Percentiles rank a stretch among this genome's conserved stretches.
Conservation (phyloP, 2,888 invertebrate genomes). For the Camponotus fellah region DNA sequence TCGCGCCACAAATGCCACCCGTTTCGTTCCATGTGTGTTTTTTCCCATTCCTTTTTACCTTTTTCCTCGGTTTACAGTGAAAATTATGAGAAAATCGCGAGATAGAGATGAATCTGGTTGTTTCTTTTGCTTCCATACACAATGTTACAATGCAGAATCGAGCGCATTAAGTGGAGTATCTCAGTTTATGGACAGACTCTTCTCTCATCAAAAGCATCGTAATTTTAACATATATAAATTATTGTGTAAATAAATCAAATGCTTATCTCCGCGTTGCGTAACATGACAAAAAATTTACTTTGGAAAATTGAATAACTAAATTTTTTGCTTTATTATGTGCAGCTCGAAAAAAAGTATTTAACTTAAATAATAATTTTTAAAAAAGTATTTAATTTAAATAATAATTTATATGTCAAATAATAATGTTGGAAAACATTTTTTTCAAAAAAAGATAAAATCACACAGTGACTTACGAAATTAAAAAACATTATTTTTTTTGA, state of each 20-base stretch:
- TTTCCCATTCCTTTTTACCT: not conserved
- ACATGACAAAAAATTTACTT: not conserved
- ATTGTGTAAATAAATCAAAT: slow-evolving; percentile 9
- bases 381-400: not conserved
- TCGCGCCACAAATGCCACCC: not conserved
- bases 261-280: not conserved
- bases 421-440: not conserved
- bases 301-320: not conserved
- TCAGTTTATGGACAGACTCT: not conserved
- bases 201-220: not conserved
- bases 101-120: slow-evolving; percentile 16
- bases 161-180: not conserved
- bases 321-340: not conserved
- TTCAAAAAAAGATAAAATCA: not conserved
- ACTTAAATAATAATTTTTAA: not conserved
- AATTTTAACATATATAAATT: not conserved
- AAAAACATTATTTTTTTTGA: not conserved
- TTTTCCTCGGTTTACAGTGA: slow-evolving; percentile 15
- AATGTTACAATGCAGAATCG: not conserved
- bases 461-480: not conserved
- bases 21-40: slow-evolving; percentile 18
- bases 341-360: not conserved
- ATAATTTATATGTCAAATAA: not conserved
- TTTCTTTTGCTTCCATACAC: not conserved
- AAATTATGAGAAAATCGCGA: slow-evolving; percentile 28